These are phyloP conservation scores for Strix aluco DNA, from an alignment of 2,113 vertebrate species.

Conservation along the genomic window DNA sequence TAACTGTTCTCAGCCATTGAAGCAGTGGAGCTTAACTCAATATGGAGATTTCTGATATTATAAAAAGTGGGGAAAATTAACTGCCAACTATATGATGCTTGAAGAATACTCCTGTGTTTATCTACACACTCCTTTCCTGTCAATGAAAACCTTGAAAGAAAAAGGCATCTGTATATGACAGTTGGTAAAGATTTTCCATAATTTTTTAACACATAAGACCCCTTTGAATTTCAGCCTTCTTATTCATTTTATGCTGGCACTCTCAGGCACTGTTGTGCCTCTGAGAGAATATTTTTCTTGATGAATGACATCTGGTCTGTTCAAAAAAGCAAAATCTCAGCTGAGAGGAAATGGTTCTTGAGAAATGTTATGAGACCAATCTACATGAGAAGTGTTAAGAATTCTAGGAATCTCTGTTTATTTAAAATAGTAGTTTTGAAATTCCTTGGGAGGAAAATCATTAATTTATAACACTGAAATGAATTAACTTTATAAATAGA, in stretches of 20 bases:
- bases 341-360: background rate
- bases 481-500: background rate
- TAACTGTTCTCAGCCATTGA: background rate
- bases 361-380: background rate
- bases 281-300: background rate
- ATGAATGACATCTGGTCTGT: conserved; percentile 1
- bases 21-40: background rate
- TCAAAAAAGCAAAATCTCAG: background rate
- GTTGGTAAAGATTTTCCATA: conserved; percentile 32
- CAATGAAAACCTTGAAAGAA: background rate
- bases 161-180: background rate
- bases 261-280: background rate
- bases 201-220: background rate
- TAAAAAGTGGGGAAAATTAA: background rate
- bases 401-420: background rate
- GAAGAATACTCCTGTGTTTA: conserved; percentile 14
- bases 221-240: background rate
- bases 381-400: background rate
- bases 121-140: background rate
- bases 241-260: conserved; percentile 9
- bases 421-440: background rate
- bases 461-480: background rate
- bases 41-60: background rate
- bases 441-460: background rate
- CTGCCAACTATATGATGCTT: conserved; percentile 1